These are phyloP conservation scores for Pluvialis apricaria DNA, from an alignment of 2,113 vertebrate species.

Conservation along the genomic window DNA sequence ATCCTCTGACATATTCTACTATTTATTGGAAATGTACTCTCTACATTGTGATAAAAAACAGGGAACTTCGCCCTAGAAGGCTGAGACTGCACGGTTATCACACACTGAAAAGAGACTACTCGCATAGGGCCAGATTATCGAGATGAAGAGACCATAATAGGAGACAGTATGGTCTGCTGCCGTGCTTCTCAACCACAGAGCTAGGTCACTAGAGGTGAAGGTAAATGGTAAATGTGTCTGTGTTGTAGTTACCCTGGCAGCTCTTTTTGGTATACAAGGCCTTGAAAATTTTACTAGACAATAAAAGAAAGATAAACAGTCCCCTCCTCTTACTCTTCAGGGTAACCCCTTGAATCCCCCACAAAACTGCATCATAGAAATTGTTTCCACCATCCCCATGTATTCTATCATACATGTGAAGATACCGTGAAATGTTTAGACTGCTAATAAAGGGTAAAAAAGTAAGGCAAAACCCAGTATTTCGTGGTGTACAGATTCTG, in stretches of 20 bases:
- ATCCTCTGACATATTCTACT: not conserved
- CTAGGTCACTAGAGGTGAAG: slow-evolving; percentile 21
- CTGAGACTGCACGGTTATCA: not conserved
- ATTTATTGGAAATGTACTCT: not conserved
- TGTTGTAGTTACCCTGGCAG: slow-evolving; percentile 14
- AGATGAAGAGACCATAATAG: not conserved
- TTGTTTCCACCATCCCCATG: not conserved
- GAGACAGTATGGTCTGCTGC: not conserved
- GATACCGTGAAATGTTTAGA: not conserved
- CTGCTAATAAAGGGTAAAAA: not conserved
- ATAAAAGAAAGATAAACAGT: slow-evolving; percentile 2
- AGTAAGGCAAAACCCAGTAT: not conserved
- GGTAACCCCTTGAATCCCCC: not conserved
- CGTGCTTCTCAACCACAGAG: not conserved
- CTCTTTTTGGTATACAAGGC: not conserved
- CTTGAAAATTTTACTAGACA: not conserved
- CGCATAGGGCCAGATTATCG: fast-evolving
- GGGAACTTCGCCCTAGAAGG: not conserved
- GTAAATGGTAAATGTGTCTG: not conserved
- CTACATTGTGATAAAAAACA: not conserved
- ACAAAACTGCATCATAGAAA: not conserved
- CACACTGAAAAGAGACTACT: not conserved
- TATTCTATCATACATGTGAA: not conserved
- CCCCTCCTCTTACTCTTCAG: not conserved
- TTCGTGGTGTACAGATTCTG: not conserved